phyloP scores from a whole-genome alignment of 2,888 invertebrate species.

The Herminia tarsipennalis region DNA sequence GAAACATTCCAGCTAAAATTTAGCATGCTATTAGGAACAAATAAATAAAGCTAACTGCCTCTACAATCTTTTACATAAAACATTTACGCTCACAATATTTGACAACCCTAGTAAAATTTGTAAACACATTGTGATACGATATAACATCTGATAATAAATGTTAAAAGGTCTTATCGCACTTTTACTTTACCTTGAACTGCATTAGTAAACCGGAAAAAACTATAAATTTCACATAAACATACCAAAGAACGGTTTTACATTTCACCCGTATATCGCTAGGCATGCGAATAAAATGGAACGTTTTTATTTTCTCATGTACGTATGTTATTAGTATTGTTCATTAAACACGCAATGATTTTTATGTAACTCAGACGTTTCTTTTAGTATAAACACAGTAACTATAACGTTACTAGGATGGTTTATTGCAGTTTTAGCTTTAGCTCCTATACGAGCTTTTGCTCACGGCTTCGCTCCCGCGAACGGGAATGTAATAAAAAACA shows the following conservation, averaged over 20 bases:
- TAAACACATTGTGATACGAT: slow-evolving; percentile 12
- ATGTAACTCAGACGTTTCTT: slow-evolving; percentile 8
- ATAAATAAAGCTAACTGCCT: too few species aligned
- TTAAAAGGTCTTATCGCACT: slow-evolving; percentile 13
- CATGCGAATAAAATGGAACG: slow-evolving; percentile 22
- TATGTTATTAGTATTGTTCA: slow-evolving; percentile 13
- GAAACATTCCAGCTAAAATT: too few species aligned
- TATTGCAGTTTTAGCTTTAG: too few species aligned
- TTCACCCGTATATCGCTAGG: slow-evolving; percentile 13
- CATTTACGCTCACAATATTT: neutral
- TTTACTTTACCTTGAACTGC: slow-evolving; percentile 15
- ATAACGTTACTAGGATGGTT: too few species aligned
- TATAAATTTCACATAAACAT: slow-evolving; percentile 20
- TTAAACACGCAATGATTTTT: slow-evolving; percentile 17
- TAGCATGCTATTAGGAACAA: too few species aligned
- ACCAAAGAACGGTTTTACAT: slow-evolving; percentile 15
- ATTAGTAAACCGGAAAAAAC: slow-evolving; percentile 15
- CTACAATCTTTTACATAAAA: neutral
- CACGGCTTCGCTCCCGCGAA: too few species aligned
- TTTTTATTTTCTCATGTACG: slow-evolving; percentile 16
- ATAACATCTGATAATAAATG: slow-evolving; percentile 16
- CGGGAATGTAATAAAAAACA: too few species aligned
- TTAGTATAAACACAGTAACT: slow-evolving; percentile 3
- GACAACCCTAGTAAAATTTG: slow-evolving; percentile 10
- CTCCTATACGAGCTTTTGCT: too few species aligned